Conservation (phyloP, 2,888 invertebrate species). For the Cabera pusaria region DNA sequence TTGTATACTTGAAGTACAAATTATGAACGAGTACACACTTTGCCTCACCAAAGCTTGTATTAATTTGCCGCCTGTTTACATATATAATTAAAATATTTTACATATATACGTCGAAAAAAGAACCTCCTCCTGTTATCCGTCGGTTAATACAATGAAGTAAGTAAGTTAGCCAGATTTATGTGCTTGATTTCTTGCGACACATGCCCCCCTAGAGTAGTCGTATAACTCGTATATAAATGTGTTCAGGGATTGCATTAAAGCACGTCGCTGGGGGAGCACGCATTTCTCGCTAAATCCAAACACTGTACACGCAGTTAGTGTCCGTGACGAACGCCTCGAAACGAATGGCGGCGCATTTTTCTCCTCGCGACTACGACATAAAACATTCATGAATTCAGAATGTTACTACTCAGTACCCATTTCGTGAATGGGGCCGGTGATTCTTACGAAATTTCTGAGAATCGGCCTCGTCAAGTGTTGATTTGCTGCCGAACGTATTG, state of each 20-base stretch:
- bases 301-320: slow-evolving; percentile 75
- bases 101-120: too few species aligned
- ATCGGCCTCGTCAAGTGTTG: slow-evolving; percentile 42
- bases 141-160: too few species aligned
- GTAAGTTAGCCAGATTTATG: slow-evolving; percentile 8
- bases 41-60: too few species aligned
- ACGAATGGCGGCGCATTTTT: slow-evolving; percentile 76
- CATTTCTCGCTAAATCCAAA: slow-evolving; percentile 73
- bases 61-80: too few species aligned
- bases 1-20: too few species aligned
- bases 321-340: slow-evolving; percentile 68
- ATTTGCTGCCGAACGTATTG: slow-evolving; percentile 42
- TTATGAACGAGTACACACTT: too few species aligned
- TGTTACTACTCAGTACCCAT: slow-evolving; percentile 62
- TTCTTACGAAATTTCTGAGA: slow-evolving; percentile 50
- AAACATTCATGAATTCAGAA: slow-evolving; percentile 78
- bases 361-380: slow-evolving; percentile 56
- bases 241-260: slow-evolving; percentile 58
- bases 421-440: slow-evolving; percentile 52
- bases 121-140: too few species aligned
- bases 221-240: slow-evolving; percentile 45
- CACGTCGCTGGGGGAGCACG: slow-evolving; percentile 45
- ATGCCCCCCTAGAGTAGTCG: slow-evolving; percentile 24
- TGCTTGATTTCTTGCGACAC: slow-evolving; percentile 2
- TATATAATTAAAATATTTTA: too few species aligned